phyloP scores from a whole-genome alignment of 1,140 invertebrate species.

The Luehdorfia chinensis region DNA sequence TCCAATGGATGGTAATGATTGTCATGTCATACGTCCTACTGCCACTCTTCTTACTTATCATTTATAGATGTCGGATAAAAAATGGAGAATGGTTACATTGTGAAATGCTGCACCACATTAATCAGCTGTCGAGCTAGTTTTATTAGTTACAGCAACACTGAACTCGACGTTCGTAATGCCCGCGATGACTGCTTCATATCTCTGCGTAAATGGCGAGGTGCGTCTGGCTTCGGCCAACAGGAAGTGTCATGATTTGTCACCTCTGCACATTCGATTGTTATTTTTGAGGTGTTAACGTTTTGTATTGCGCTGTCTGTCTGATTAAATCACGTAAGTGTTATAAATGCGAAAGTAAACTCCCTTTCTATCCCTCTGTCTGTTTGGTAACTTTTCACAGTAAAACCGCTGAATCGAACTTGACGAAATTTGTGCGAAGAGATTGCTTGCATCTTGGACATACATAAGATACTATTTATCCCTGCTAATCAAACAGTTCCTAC shows the following conservation, averaged over 20 bases:
- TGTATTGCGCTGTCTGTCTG: neutral
- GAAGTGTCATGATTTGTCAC: neutral
- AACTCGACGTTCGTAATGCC: conserved; percentile 3
- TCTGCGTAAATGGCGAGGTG: neutral
- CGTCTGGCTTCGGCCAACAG: too few species aligned
- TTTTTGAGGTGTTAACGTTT: neutral
- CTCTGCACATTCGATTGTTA: neutral
- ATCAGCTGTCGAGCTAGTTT: neutral
- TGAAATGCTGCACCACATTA: neutral
- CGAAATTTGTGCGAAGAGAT: too few species aligned
- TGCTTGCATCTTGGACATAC: too few species aligned
- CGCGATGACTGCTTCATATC: conserved; percentile 18
- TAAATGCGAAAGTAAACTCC: too few species aligned
- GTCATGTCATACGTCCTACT: neutral
- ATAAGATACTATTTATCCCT: too few species aligned
- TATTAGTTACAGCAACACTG: neutral
- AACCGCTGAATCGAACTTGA: too few species aligned
- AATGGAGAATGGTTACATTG: too few species aligned
- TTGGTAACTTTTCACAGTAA: too few species aligned
- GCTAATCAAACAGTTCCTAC: too few species aligned
- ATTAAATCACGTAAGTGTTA: too few species aligned
- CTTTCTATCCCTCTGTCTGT: too few species aligned
- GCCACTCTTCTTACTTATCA: neutral
- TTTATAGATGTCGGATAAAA: neutral
- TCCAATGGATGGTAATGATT: too few species aligned